Percentiles rank a stretch among this genome's conserved stretches.
These are phyloP conservation scores for Meloidogyne chitwoodi DNA, from an alignment of 1,140 invertebrate species.

Conservation along the genomic window DNA sequence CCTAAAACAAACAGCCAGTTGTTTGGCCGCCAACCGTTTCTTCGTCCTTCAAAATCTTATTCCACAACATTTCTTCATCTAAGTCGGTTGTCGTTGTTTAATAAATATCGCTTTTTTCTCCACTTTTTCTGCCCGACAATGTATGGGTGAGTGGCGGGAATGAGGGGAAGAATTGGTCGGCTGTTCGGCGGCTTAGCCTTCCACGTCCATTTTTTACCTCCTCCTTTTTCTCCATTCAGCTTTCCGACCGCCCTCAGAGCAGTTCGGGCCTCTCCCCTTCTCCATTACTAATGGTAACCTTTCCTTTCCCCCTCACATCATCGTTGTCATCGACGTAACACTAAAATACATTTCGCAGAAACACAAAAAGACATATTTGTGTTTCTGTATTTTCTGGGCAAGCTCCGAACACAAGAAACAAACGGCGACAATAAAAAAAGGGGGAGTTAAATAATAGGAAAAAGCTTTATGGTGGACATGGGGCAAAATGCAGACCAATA, in stretches of 20 bases:
- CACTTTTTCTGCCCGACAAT: background rate
- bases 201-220: background rate
- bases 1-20: background rate
- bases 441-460: background rate
- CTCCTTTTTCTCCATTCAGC: background rate
- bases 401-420: background rate
- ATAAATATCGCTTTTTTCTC: background rate
- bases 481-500: background rate
- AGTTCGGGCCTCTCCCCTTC: background rate
- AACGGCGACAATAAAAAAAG: background rate
- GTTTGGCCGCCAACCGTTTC: background rate
- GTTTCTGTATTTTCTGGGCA: background rate
- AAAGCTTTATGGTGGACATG: background rate
- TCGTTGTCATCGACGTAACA: background rate
- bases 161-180: background rate
- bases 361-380: background rate
- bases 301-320: background rate
- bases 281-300: background rate
- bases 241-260: conserved; percentile 1
- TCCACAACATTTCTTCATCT: background rate
- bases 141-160: background rate
- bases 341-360: background rate
- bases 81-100: background rate
- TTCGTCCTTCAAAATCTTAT: background rate
- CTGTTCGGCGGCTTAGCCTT: background rate